phyloP scores from a whole-genome alignment of 2,797 vertebrate species.

The Octomys mimax region DNA sequence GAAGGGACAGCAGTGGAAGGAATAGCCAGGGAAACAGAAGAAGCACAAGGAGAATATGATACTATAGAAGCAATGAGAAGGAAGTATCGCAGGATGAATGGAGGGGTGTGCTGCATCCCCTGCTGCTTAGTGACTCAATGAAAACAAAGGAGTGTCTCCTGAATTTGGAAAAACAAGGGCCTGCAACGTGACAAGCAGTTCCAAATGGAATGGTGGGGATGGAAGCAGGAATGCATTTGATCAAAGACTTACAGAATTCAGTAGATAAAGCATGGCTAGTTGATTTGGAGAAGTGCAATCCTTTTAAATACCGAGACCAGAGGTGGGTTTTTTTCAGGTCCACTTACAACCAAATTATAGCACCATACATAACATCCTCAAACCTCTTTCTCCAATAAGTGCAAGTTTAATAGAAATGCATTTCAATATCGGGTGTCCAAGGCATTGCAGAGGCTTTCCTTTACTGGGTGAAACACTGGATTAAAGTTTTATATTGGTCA shows the following conservation, averaged over 20 bases:
- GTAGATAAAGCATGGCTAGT: background rate
- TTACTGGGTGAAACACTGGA: background rate
- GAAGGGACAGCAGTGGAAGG: background rate
- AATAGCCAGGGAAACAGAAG: background rate
- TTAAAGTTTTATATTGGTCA: background rate
- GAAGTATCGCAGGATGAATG: background rate
- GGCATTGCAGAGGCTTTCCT: background rate
- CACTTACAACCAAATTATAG: background rate
- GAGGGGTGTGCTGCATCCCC: background rate
- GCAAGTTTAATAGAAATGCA: background rate
- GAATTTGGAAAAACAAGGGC: background rate
- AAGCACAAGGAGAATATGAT: background rate
- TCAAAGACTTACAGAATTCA: background rate
- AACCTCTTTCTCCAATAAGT: background rate
- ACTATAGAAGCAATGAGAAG: background rate
- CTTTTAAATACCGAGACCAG: background rate
- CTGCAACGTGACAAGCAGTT: background rate
- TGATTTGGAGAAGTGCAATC: slow-evolving; percentile 4
- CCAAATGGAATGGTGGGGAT: background rate
- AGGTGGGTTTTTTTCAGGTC: background rate
- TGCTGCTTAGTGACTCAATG: background rate
- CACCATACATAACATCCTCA: background rate
- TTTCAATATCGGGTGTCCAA: background rate
- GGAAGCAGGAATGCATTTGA: background rate
- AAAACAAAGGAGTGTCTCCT: background rate